Evolutionary conservation across 2,113 vertebrate genomes (phyloP).

Genomic region (Strigops habroptila): DNA sequence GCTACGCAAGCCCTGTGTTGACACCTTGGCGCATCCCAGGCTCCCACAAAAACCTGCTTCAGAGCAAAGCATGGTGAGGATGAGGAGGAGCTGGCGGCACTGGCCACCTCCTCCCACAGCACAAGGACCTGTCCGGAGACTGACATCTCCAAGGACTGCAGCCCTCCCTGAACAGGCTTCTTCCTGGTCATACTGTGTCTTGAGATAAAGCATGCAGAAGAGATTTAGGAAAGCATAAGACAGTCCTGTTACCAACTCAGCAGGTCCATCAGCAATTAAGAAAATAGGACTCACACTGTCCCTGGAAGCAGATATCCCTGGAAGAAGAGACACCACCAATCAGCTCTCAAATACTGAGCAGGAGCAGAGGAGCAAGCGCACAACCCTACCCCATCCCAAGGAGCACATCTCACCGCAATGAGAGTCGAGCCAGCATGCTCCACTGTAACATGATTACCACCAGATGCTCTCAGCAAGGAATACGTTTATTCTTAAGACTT

Average conservation of each 20-base stretch:
- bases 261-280: background rate
- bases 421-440: background rate
- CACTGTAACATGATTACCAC: rapidly evolving
- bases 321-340: background rate
- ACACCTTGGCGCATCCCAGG: rapidly evolving
- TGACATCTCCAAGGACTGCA: background rate
- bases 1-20: rapidly evolving
- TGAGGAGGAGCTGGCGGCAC: background rate
- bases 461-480: background rate
- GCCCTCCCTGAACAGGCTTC: background rate
- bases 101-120: background rate
- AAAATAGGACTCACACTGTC: background rate
- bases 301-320: background rate
- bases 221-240: background rate
- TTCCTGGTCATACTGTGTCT: background rate
- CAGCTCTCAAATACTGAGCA: background rate
- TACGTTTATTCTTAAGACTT: background rate
- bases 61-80: background rate
- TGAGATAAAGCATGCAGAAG: background rate
- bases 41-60: background rate
- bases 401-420: background rate
- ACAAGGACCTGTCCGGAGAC: background rate
- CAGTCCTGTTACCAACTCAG: background rate
- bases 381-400: background rate
- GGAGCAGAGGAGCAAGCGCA: background rate